Conservation (phyloP, 2,797 vertebrate species). For the Malacoctenus gilli region DNA sequence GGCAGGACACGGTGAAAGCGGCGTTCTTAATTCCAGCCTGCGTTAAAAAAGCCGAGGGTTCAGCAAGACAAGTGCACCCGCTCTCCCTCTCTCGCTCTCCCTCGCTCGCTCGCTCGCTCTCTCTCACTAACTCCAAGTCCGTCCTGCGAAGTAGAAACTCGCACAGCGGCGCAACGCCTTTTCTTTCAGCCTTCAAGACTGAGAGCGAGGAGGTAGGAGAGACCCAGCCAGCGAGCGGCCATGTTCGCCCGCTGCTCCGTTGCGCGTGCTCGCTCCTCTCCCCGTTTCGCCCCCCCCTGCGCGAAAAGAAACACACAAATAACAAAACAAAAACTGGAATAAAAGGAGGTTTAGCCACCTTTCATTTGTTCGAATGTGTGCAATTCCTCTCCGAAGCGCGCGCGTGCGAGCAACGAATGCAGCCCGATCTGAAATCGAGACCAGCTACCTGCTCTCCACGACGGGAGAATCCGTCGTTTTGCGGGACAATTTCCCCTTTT, state of each 20-base stretch:
- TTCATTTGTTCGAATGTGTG: conserved; percentile 15
- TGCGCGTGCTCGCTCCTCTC: conserved; percentile 32
- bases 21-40: conserved; percentile 53
- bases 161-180: conserved; percentile 52
- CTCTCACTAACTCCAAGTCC: conserved; percentile 29
- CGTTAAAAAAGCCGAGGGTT: conserved; percentile 54
- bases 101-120: conserved; percentile 29
- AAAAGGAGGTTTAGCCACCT: conserved; percentile 13
- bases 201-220: conserved; percentile 56
- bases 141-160: conserved; percentile 53
- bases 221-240: conserved; percentile 55
- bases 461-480: conserved; percentile 57
- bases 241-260: conserved; percentile 63
- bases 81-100: conserved; percentile 34
- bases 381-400: neutral
- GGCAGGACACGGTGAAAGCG: conserved; percentile 26
- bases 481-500: conserved; percentile 59
- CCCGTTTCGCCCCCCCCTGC: conserved; percentile 9
- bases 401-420: neutral
- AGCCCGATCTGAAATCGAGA: conserved; percentile 44
- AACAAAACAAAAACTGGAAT: conserved; percentile 14
- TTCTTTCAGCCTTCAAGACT: conserved; percentile 63
- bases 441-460: conserved; percentile 35
- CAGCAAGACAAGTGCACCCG: conserved; percentile 60
- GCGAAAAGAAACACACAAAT: neutral